A percentile compares a stretch with the other conserved stretches of the same genome.
These are phyloP conservation scores for Phyllotis vaccarum DNA, from an alignment of 2,797 vertebrate genomes.

Conservation along the genomic window DNA sequence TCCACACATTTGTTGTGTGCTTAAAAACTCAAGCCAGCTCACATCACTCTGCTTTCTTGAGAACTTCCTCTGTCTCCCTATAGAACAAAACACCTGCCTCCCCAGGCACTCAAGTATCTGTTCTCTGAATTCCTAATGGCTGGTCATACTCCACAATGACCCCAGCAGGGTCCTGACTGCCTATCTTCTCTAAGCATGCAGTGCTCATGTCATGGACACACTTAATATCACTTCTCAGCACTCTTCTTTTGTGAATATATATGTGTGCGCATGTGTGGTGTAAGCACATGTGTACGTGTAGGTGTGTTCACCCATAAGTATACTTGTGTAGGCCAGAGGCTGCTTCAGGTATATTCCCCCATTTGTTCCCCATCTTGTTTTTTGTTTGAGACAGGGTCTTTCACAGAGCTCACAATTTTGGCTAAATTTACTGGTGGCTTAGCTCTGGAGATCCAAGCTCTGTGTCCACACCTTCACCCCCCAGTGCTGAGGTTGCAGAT, in stretches of 20 bases:
- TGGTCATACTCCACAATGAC: neutral
- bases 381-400: neutral
- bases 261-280: no score
- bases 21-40: neutral
- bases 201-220: accelerated
- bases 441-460: neutral
- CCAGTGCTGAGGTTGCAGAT: neutral
- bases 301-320: neutral
- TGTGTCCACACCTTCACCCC: neutral
- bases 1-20: no score
- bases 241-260: neutral
- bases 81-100: no score
- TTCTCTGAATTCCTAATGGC: neutral
- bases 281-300: neutral
- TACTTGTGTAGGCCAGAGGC: neutral
- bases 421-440: neutral
- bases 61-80: neutral
- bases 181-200: neutral
- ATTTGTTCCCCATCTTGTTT: neutral
- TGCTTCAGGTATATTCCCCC: neutral
- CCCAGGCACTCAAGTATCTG: neutral
- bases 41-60: accelerated
- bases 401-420: neutral
- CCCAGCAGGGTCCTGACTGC: neutral
- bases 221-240: neutral